A percentile compares a stretch with the other conserved stretches of the same genome.
These are phyloP conservation scores for Clepsis dumicolana DNA, from an alignment of 2,888 invertebrate species.

Conservation along the genomic window DNA sequence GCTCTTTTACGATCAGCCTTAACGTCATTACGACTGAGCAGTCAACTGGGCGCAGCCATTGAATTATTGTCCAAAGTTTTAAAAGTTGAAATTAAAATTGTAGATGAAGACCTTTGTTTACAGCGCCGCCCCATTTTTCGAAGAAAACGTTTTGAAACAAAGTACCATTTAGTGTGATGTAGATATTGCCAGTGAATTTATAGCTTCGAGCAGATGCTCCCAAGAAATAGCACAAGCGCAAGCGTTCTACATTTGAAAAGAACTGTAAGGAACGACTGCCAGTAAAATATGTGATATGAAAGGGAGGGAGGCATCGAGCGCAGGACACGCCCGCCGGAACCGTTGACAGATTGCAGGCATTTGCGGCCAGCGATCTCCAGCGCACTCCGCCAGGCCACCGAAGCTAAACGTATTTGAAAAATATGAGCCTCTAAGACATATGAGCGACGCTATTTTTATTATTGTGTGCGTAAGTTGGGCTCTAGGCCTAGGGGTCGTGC, in stretches of 20 bases:
- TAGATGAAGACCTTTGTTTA: conserved; percentile 1
- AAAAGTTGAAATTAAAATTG: conserved; percentile 33
- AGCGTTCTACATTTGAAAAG: conserved; percentile 40
- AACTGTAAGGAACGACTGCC: conserved; percentile 40
- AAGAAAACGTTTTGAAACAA: conserved; percentile 1
- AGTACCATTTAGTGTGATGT: conserved; percentile 1
- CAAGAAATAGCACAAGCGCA: conserved; percentile 22
- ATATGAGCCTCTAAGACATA: conserved; percentile 39
- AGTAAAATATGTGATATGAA: conserved; percentile 58
- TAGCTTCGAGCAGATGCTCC: conserved; percentile 17
- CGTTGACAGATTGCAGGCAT: conserved; percentile 70
- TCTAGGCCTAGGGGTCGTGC: conserved; percentile 7
- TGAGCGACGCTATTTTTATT: conserved; percentile 35
- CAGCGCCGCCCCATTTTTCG: not conserved
- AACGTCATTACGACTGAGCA: conserved; percentile 32
- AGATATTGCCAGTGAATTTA: conserved; percentile 15
- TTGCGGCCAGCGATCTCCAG: conserved; percentile 56
- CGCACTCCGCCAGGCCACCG: conserved; percentile 28
- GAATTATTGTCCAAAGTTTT: conserved; percentile 29
- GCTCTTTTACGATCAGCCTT: conserved; percentile 29
- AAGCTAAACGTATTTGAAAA: conserved; percentile 38
- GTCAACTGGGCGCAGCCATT: conserved; percentile 15
- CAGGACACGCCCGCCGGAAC: conserved; percentile 57
- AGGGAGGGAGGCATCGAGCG: conserved; percentile 52
- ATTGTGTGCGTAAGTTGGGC: not conserved